phyloP scores from a whole-genome alignment of 2,113 vertebrate genomes.

The Regulus satrapa region DNA sequence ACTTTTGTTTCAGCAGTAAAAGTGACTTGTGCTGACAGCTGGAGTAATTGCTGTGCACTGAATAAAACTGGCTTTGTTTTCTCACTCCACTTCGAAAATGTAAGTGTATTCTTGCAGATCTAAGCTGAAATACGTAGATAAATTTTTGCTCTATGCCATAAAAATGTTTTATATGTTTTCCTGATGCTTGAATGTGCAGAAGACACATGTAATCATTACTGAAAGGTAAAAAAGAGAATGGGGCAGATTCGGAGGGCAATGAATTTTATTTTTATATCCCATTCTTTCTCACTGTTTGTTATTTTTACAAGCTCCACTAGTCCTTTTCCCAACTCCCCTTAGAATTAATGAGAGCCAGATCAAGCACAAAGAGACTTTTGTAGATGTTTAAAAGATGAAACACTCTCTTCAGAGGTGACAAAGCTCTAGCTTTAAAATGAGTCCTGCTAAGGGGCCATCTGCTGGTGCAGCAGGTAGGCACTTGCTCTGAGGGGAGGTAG shows the following conservation, averaged over 20 bases:
- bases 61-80: slow-evolving; percentile 28
- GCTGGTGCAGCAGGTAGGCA: neutral
- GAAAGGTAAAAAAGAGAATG: slow-evolving; percentile 35
- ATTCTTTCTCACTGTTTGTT: slow-evolving; percentile 8
- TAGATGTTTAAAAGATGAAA: neutral
- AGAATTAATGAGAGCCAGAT: neutral
- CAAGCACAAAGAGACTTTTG: neutral
- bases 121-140: slow-evolving; percentile 27
- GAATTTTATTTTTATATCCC: slow-evolving; percentile 47
- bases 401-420: neutral
- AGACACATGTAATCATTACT: neutral
- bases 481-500: neutral
- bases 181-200: slow-evolving; percentile 28
- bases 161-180: slow-evolving; percentile 56
- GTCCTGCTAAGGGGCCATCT: neutral
- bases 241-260: neutral
- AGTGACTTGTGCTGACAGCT: slow-evolving; percentile 16
- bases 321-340: neutral
- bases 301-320: slow-evolving; percentile 4
- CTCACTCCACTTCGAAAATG: neutral
- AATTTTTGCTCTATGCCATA: slow-evolving; percentile 32
- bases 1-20: slow-evolving; percentile 25
- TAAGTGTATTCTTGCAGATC: slow-evolving; percentile 39
- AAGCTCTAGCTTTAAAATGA: neutral
- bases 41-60: neutral